These are phyloP conservation scores for Apodemia hepburni DNA, from an alignment of 2,888 invertebrate genomes.

Conservation along the genomic window DNA sequence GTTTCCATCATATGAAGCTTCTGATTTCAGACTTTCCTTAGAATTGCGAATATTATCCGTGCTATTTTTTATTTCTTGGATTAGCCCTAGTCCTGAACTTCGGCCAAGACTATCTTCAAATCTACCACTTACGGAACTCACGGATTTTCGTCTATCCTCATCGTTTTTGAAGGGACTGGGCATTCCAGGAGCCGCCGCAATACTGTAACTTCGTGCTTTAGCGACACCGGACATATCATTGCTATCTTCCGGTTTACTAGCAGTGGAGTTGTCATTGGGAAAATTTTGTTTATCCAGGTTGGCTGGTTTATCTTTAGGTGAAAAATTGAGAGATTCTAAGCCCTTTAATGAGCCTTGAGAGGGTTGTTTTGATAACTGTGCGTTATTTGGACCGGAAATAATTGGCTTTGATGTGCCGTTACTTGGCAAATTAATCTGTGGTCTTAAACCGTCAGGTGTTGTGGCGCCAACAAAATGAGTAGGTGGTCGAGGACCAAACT, in stretches of 20 bases:
- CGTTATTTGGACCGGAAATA: conserved; percentile 38
- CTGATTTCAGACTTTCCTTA: conserved; percentile 65
- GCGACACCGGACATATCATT: conserved; percentile 61
- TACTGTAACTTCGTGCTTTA: conserved; percentile 77
- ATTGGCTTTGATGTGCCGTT: conserved; percentile 56
- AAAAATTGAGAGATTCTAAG: conserved; percentile 49
- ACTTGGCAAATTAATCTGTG: conserved; percentile 44
- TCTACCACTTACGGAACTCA: conserved; percentile 68
- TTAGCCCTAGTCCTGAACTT: conserved; percentile 63
- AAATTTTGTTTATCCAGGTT: conserved; percentile 69
- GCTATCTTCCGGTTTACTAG: conserved; percentile 56
- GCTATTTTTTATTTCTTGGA: conserved; percentile 71
- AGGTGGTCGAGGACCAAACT: conserved; percentile 73
- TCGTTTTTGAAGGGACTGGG: conserved; percentile 64
- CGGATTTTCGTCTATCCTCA: conserved; percentile 75
- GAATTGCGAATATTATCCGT: conserved; percentile 66
- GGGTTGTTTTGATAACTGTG: conserved; percentile 60
- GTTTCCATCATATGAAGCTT: conserved; percentile 48
- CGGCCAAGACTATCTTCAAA: conserved; percentile 60
- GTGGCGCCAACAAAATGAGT: conserved; percentile 47
- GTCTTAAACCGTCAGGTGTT: conserved; percentile 58
- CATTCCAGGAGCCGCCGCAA: conserved; percentile 71
- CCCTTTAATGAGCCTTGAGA: conserved; percentile 63
- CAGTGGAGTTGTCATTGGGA: conserved; percentile 52
- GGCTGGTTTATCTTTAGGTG: conserved; percentile 57